Evolutionary conservation across 2,113 vertebrate genomes (phyloP).

Genomic region (Pelecanus crispus): DNA sequence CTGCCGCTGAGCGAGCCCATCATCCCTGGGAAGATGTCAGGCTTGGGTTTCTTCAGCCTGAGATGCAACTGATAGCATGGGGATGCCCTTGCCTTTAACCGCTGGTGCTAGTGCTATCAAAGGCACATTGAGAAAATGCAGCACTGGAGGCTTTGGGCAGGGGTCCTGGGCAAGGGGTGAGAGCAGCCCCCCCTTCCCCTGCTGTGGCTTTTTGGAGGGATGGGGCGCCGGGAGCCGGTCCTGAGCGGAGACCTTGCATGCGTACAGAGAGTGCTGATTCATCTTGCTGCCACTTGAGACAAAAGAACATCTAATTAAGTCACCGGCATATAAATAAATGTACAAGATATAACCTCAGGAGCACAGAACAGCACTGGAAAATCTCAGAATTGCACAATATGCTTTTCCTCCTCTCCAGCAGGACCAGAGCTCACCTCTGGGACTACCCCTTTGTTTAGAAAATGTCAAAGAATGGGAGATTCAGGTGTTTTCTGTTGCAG

Average conservation of each 20-base stretch:
- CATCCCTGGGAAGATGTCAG: rapidly evolving
- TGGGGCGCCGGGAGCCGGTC: neutral
- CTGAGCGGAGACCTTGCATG: neutral
- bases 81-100: neutral
- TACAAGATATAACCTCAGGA: neutral
- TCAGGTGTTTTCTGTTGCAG: no score
- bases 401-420: neutral
- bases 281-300: constrained; percentile 29
- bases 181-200: neutral
- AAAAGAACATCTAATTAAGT: constrained; percentile 58
- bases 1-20: neutral
- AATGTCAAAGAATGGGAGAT: neutral
- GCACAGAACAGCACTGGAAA: neutral
- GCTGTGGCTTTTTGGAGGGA: rapidly evolving
- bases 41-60: neutral
- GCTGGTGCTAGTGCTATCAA: rapidly evolving
- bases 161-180: rapidly evolving
- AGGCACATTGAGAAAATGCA: rapidly evolving
- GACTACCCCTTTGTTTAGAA: neutral
- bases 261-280: constrained; percentile 52
- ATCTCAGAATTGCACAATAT: neutral
- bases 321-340: constrained; percentile 8
- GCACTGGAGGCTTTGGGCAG: neutral
- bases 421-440: neutral
- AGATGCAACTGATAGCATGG: rapidly evolving